Evolutionary conservation across 2,888 invertebrate genomes (phyloP).

Genomic region (Tyria jacobaeae): DNA sequence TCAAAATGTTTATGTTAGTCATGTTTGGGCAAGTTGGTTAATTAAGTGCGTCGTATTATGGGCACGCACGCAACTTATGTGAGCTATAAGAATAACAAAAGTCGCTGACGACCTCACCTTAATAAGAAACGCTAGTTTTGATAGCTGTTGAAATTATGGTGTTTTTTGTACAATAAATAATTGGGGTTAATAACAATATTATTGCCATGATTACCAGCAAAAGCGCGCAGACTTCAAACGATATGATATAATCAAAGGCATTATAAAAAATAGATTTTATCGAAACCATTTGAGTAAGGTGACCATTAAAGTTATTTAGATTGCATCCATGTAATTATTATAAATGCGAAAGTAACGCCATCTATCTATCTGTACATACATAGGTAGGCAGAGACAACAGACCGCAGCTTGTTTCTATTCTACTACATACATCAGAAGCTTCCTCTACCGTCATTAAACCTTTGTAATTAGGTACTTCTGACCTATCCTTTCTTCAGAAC

Average conservation of each 20-base stretch:
- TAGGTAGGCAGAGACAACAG: no score
- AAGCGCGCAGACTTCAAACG: background rate
- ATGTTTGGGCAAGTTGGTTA: constrained; percentile 72
- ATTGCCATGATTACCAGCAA: background rate
- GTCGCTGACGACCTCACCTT: constrained; percentile 37
- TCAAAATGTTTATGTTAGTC: constrained; percentile 67
- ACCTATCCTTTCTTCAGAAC: no score
- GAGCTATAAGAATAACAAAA: constrained; percentile 65
- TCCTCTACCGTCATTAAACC: no score
- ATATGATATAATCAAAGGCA: background rate
- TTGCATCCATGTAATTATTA: no score
- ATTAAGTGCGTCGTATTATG: constrained; percentile 71
- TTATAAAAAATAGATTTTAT: background rate
- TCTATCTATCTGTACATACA: no score
- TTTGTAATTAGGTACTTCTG: no score
- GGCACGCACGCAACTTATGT: constrained; percentile 71
- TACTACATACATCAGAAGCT: no score
- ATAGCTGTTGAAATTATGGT: constrained; percentile 13
- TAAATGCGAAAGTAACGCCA: no score
- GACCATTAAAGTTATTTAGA: background rate
- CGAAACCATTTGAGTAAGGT: background rate
- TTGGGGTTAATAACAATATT: constrained; percentile 14
- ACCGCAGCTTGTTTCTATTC: no score
- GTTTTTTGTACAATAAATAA: constrained; percentile 10
- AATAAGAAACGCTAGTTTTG: constrained; percentile 23